Base-by-base conservation (phyloP, 2,888 invertebrate species). In the Scelioninae gen. 1 region DNA sequence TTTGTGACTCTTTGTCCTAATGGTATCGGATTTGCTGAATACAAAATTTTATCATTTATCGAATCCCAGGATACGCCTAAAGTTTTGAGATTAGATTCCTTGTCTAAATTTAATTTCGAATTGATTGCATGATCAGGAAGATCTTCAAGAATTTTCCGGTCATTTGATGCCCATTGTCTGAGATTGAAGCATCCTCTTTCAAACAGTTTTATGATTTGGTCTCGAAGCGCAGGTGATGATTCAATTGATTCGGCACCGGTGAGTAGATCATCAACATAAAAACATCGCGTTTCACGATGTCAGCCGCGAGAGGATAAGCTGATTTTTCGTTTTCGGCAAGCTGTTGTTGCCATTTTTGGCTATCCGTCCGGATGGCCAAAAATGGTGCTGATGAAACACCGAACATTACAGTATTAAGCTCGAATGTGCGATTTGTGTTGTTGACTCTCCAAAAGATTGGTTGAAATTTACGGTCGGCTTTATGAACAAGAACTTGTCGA, bases 321-420 rank as follows among this genome's bases (percentile, higher is more conserved):
- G 9, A 31, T 8, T 9, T 51, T 13, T 66, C 60, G 29, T 75
- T 66, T 15, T 66, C 65, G 15, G 58, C 56, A 13, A 76, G 58
- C 15, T 68, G n/a, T 8, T 43, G 13, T 15, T 62, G n/a, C n/a
- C n/a, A n/a, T n/a, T n/a, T n/a, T n/a, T n/a, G n/a, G n/a, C n/a
- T n/a, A n/a, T n/a, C n/a, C 5, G 31, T 40, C 16, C 72, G 47
- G 1, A 82, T 85, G 0, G 86, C 85, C 0, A 88, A 56, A 58
- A 83, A 91, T 0, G 89, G 87, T 0, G 88, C 87, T 6, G 87
- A 66, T 0, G 87, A 76, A 0, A 86, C 71, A 0, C 88, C 87
- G 31, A n/a, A n/a, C n/a, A n/a, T n/a, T n/a, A n/a, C n/a, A n/a
- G n/a, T n/a, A n/a, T n/a, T n/a, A n/a, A n/a, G n/a, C n/a, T n/a